These are phyloP conservation scores for Eciton burchellii DNA, from an alignment of 1,140 invertebrate genomes.

Conservation along the genomic window DNA sequence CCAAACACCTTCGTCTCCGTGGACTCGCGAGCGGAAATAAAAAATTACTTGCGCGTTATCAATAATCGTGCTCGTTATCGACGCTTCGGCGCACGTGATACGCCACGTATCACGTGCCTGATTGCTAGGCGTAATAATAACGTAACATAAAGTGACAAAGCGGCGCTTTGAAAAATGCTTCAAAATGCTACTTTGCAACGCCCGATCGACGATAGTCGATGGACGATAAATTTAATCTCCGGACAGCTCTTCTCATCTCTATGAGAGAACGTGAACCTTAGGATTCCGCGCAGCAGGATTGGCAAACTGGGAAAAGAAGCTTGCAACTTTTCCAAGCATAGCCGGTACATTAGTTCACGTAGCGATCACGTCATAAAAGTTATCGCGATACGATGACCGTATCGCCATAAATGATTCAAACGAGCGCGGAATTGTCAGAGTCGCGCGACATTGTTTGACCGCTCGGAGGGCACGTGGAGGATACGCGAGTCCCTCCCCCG, in stretches of 20 bases:
- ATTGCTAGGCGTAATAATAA: no score
- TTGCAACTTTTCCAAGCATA: constrained; percentile 57
- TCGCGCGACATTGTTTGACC: constrained; percentile 70
- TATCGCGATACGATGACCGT: constrained; percentile 74
- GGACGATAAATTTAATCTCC: constrained; percentile 13
- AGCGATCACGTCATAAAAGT: constrained; percentile 74
- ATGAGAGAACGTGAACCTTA: no score
- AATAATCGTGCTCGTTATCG: constrained; percentile 42
- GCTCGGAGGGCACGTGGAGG: neutral
- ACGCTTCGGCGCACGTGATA: constrained; percentile 12
- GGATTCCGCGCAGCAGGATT: neutral
- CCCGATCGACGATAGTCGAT: neutral
- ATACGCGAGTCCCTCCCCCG: constrained; percentile 26
- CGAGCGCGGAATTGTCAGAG: constrained; percentile 68
- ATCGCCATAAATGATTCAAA: constrained; percentile 69
- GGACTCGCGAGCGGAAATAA: no score
- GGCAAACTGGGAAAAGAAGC: constrained; percentile 32
- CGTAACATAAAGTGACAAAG: no score
- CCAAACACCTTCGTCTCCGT: no score
- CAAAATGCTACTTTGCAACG: constrained; percentile 15
- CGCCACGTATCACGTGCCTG: no score
- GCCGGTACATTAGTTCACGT: constrained; percentile 49
- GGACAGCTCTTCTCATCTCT: neutral
- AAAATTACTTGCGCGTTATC: constrained; percentile 27
- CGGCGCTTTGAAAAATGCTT: neutral